Conservation (phyloP, 1,140 invertebrate genomes). For the Cataglyphis hispanica region DNA sequence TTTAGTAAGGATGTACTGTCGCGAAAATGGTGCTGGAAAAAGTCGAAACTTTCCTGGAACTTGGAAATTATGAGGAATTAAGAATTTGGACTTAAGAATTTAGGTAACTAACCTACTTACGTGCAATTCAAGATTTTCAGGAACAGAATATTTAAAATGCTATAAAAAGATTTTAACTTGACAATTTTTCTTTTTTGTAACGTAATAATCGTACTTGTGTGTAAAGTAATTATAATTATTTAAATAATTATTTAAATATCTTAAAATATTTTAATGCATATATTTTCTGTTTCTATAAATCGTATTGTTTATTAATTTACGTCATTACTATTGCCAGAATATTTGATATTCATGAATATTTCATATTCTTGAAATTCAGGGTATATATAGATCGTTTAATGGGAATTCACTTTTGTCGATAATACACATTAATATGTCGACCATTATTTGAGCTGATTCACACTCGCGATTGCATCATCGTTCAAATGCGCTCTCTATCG, state of each 20-base stretch:
- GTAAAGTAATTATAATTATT: not conserved
- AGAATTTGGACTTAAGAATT: constrained; percentile 51
- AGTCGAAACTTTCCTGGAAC: constrained; percentile 49
- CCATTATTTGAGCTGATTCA: constrained; percentile 65
- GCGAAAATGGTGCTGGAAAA: constrained; percentile 52
- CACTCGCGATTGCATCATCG: constrained; percentile 53
- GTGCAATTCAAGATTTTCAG: constrained; percentile 25
- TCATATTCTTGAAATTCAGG: constrained; percentile 39
- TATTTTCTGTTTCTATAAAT: not conserved
- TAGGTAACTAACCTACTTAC: constrained; percentile 41
- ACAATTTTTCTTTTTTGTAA: not conserved
- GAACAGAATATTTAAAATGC: not conserved
- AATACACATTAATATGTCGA: constrained; percentile 55
- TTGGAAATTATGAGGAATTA: constrained; percentile 60
- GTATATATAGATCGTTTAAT: constrained; percentile 58
- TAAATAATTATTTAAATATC: not conserved
- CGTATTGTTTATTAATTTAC: constrained; percentile 13
- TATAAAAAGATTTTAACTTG: not conserved
- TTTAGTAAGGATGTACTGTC: constrained; percentile 60
- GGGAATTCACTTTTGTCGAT: constrained; percentile 40
- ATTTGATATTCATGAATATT: constrained; percentile 42
- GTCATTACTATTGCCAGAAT: not conserved
- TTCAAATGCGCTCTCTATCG: constrained; percentile 69
- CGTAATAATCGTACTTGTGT: not conserved
- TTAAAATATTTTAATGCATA: not conserved